Evolutionary conservation across 2,888 invertebrate genomes (phyloP).

Genomic region (Achlya flavicornis): DNA sequence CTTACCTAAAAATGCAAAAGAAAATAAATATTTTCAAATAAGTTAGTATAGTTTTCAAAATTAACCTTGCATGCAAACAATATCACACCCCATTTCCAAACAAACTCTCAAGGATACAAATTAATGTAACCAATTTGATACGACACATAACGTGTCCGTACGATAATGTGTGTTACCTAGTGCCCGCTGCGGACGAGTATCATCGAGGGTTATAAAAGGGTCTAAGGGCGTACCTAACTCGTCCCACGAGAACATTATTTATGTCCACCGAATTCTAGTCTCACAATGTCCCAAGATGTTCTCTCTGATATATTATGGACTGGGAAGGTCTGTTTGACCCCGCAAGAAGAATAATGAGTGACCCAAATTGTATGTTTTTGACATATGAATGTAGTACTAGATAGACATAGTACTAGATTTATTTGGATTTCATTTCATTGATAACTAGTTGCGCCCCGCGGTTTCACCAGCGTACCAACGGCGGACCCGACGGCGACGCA

Average conservation of each 20-base stretch:
- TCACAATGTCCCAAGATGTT: conserved; percentile 48
- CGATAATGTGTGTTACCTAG: conserved; percentile 22
- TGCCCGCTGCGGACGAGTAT: conserved; percentile 46
- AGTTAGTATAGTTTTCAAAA: too few species aligned
- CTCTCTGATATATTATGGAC: conserved; percentile 47
- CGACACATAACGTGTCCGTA: neutral
- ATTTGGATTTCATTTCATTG: too few species aligned
- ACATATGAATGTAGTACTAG: conserved; percentile 24
- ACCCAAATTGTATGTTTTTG: conserved; percentile 47
- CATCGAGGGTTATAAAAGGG: conserved; percentile 64
- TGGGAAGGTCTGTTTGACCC: conserved; percentile 32
- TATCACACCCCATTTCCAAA: neutral
- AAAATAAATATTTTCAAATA: too few species aligned
- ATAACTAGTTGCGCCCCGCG: too few species aligned
- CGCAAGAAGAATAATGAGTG: conserved; percentile 52
- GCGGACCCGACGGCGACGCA: too few species aligned
- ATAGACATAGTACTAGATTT: too few species aligned
- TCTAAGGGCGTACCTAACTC: conserved; percentile 57
- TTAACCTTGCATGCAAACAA: neutral
- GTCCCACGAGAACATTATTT: conserved; percentile 65
- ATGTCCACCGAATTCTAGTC: conserved; percentile 48
- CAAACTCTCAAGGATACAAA: neutral
- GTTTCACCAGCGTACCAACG: too few species aligned
- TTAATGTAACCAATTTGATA: neutral
- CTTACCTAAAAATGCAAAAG: too few species aligned